These are phyloP conservation scores for Drosophila phalerata DNA, from an alignment of 2,888 invertebrate genomes.

Conservation along the genomic window DNA sequence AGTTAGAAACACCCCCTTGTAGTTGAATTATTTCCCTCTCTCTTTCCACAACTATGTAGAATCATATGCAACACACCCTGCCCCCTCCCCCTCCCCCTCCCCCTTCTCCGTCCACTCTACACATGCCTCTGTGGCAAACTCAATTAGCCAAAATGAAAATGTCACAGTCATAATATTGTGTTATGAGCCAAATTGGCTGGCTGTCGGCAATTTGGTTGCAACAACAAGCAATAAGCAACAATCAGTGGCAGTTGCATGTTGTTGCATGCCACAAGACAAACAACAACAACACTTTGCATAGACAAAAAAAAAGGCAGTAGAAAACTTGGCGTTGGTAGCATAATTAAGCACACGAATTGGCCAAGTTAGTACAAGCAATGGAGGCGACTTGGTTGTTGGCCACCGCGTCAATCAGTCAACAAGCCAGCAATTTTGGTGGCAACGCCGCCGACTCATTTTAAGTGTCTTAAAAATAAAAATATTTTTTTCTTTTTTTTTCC, in stretches of 20 bases:
- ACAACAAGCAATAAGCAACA: constrained; percentile 42
- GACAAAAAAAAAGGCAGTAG: constrained; percentile 18
- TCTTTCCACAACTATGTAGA: neutral
- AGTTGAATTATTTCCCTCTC: neutral
- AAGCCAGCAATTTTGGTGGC: constrained; percentile 72
- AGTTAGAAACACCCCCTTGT: neutral
- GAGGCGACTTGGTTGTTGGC: constrained; percentile 23
- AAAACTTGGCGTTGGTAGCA: constrained; percentile 60
- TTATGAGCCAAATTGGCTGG: constrained; percentile 70
- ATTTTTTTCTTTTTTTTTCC: neutral
- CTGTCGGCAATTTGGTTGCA: constrained; percentile 66
- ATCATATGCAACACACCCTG: neutral
- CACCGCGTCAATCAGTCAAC: constrained; percentile 69
- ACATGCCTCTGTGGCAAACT: constrained; percentile 27
- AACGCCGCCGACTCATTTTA: neutral
- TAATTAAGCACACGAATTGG: constrained; percentile 78
- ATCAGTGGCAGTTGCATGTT: constrained; percentile 58
- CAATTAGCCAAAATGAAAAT: constrained; percentile 76
- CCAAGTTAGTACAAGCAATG: constrained; percentile 52
- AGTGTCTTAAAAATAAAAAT: constrained; percentile 27
- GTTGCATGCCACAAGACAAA: constrained; percentile 67
- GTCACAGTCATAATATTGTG: constrained; percentile 76
- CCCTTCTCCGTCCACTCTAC: neutral
- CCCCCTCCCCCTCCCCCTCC: neutral
- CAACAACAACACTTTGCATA: constrained; percentile 55